Percentiles rank a stretch among this genome's conserved stretches.
phyloP scores from a whole-genome alignment of 2,113 vertebrate species.

The Eudyptes chrysolophus region DNA sequence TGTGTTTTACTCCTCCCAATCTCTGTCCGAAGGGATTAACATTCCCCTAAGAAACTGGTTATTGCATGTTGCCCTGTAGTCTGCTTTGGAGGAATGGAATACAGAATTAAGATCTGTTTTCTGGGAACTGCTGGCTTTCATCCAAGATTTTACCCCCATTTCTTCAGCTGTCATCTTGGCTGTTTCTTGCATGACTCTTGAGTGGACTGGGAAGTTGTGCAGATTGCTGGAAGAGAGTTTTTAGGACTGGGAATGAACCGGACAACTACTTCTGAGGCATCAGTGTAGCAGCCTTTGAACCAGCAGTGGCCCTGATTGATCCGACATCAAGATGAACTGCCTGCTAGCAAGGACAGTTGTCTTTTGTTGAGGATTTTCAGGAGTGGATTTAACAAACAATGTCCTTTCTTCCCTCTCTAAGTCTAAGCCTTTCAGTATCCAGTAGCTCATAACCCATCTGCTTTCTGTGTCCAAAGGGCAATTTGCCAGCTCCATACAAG shows the following conservation, averaged over 20 bases:
- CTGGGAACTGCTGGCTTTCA: background rate
- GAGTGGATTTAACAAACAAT: background rate
- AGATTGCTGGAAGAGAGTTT: background rate
- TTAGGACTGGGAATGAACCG: background rate
- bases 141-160: background rate
- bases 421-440: background rate
- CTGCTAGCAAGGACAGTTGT: background rate
- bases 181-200: background rate
- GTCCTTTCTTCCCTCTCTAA: background rate
- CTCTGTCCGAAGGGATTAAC: background rate
- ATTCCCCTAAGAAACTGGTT: background rate
- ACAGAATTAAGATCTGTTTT: background rate
- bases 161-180: background rate
- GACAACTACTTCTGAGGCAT: background rate
- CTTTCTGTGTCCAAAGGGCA: background rate
- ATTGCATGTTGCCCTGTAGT: background rate
- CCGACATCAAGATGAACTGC: background rate
- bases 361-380: constrained; percentile 1
- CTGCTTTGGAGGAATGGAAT: background rate
- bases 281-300: background rate
- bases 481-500: background rate
- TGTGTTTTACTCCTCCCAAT: background rate
- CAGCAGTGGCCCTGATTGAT: background rate
- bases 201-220: background rate
- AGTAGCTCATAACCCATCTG: background rate